Evolutionary conservation across 1,140 invertebrate genomes (phyloP).

Genomic region (Cotesia typhae): DNA sequence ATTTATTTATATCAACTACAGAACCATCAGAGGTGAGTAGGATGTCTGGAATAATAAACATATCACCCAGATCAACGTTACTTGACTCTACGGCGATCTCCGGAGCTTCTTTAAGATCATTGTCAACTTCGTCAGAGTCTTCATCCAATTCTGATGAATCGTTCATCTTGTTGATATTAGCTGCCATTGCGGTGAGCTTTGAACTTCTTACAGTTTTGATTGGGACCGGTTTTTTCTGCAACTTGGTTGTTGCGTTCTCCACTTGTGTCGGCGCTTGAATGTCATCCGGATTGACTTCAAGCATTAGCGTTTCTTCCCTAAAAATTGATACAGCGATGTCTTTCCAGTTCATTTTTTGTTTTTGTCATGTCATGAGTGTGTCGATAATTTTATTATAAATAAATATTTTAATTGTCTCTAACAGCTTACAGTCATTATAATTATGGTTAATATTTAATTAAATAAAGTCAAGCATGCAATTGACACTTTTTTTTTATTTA

Average conservation of each 20-base stretch:
- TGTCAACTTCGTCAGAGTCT: slow-evolving; percentile 19
- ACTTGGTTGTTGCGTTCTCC: not conserved
- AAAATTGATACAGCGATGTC: slow-evolving; percentile 39
- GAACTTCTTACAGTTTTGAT: slow-evolving; percentile 56
- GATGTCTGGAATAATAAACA: slow-evolving; percentile 50
- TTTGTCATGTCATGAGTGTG: not conserved
- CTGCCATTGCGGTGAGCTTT: slow-evolving; percentile 61
- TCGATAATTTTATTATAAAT: not conserved
- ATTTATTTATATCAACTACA: not conserved
- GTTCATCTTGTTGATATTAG: slow-evolving; percentile 54
- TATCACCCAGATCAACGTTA: slow-evolving; percentile 47
- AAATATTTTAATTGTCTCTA: not conserved
- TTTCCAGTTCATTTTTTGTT: slow-evolving; percentile 28
- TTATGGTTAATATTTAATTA: no score
- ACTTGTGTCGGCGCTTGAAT: slow-evolving; percentile 35
- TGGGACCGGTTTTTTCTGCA: slow-evolving; percentile 45
- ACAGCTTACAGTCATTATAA: not conserved
- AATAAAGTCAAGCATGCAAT: no score
- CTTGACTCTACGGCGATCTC: not conserved
- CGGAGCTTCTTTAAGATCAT: not conserved
- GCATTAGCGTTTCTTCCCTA: slow-evolving; percentile 58
- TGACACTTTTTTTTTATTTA: not conserved
- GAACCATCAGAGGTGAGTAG: not conserved
- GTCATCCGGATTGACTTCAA: slow-evolving; percentile 49
- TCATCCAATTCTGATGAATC: slow-evolving; percentile 38